phyloP scores from a whole-genome alignment of 2,888 invertebrate genomes.

The Entomobrya multifasciata region DNA sequence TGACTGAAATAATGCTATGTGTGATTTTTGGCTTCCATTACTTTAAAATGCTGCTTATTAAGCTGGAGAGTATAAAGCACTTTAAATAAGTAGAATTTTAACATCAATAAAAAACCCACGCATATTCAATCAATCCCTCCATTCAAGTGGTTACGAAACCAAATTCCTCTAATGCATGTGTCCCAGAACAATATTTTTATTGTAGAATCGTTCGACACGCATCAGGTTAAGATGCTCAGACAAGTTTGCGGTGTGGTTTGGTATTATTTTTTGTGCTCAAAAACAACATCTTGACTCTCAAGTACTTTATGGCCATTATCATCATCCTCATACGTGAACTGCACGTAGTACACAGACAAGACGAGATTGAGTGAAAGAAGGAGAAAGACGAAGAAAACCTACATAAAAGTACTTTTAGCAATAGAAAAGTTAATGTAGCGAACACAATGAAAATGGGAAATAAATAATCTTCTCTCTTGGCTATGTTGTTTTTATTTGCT shows the following conservation, averaged over 20 bases:
- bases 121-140: neutral
- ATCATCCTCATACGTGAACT: neutral
- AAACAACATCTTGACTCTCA: neutral
- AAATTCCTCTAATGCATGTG: neutral
- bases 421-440: slow-evolving; percentile 25
- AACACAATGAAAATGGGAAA: slow-evolving; percentile 18
- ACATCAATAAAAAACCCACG: slow-evolving; percentile 1
- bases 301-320: neutral
- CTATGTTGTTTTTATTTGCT: slow-evolving; percentile 22
- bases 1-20: no score
- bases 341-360: no score
- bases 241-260: slow-evolving; percentile 25
- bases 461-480: slow-evolving; percentile 21
- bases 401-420: neutral
- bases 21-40: no score
- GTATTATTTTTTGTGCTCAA: neutral
- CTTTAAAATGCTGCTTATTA: no score
- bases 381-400: neutral
- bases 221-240: neutral
- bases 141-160: neutral
- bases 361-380: neutral
- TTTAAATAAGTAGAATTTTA: no score
- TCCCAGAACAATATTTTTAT: neutral
- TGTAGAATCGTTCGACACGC: neutral
- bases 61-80: no score